Base-by-base conservation (phyloP, 2,113 vertebrate genomes). In the Misgurnus mizolepis region DNA sequence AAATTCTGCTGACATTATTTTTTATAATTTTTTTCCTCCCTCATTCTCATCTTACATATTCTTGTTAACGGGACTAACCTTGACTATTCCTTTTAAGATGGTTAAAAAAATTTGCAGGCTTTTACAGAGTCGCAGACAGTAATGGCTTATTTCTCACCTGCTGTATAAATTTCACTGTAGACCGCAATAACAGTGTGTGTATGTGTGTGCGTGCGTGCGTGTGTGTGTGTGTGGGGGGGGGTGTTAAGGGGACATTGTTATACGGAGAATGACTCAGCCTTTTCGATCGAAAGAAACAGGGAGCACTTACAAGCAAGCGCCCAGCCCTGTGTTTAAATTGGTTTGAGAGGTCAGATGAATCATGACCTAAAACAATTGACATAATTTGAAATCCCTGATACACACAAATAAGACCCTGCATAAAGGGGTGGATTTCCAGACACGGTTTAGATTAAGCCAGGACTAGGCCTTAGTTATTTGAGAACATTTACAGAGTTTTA, bases 221-320 rank as follows among this genome's bases (percentile, higher is more conserved):
- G 61, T 67, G 50, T 18, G 69, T 45, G 41, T 47, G 61, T 43
- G 55, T n/a, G 47, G 39, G 40, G n/a, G 60, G 66, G 64, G 65
- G 55, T 70, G 60, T 34, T 34, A 53, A 17, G 34, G 34, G 40
- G 39, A 62, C 58, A 41, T 34, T 58, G 22, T 55, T 27, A 67
- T 12, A 66, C n/a, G 11, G 56, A 22, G 60, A 83, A 67, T 80
- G 78, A 80, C 64, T 80, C 82, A 76, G 72, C 72, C 18, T 8
- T 76, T 10, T 71, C 1, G 41, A 4, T 60, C 60, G 71, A 58
- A 67, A 17, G 69, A 73, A 49, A 58, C 18, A 45, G 61, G 41
- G 22, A 62, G 69, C 64, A 6, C 27, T 47, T 43, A 72, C 64
- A 62, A 47, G 49, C 22, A 41, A 56, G 49, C 34, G 2, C n/a